Conservation (phyloP, 2,113 vertebrate genomes). For the Muntiacus reevesi region DNA sequence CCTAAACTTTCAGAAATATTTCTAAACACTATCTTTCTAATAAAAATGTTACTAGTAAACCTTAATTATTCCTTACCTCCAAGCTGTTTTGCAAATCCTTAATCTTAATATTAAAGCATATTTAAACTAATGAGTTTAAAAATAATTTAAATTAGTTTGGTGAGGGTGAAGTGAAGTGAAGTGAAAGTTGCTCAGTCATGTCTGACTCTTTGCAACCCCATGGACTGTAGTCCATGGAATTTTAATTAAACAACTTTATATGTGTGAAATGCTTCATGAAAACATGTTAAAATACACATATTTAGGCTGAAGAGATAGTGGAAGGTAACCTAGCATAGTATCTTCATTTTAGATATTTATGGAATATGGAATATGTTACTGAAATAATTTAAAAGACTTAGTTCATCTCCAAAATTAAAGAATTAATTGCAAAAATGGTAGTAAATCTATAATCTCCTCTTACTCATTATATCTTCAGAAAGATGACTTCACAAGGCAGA, state of each 20-base stretch:
- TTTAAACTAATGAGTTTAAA: background rate
- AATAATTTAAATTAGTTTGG: background rate
- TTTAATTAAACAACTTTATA: background rate
- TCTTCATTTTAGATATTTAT: background rate
- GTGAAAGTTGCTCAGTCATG: background rate
- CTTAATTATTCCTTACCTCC: background rate
- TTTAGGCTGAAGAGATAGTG: background rate
- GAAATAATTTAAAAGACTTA: background rate
- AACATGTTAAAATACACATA: background rate
- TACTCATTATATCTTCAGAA: background rate
- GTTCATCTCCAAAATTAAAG: background rate
- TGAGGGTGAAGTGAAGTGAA: background rate
- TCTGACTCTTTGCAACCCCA: background rate
- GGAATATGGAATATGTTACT: background rate
- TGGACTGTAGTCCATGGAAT: background rate
- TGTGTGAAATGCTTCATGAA: background rate
- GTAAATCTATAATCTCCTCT: background rate
- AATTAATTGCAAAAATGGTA: background rate
- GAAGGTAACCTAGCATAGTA: background rate
- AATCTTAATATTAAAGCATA: background rate
- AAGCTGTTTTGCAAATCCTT: background rate
- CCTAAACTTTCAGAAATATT: background rate
- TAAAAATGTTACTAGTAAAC: background rate
- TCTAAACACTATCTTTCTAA: background rate
- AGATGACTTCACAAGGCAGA: background rate